phyloP scores from a whole-genome alignment of 2,888 invertebrate species.

The Vandiemenella viatica region DNA sequence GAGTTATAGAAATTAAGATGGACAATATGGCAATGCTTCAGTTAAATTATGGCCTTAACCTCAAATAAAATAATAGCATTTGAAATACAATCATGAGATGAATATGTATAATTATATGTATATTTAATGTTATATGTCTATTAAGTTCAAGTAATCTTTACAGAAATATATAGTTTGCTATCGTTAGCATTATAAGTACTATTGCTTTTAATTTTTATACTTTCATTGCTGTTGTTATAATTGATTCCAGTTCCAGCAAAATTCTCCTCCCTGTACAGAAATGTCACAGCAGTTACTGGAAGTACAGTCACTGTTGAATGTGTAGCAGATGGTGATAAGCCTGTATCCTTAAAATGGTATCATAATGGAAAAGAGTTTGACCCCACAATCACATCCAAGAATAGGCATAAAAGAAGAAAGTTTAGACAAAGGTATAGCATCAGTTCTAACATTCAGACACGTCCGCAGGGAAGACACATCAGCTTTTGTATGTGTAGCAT shows the following conservation, averaged over 20 bases:
- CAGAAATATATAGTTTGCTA: no score
- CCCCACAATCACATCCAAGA: slow-evolving; percentile 3
- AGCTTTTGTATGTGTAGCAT: slow-evolving; percentile 27
- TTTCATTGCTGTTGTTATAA: no score
- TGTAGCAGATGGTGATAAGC: slow-evolving; percentile 21
- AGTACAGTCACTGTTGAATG: slow-evolving; percentile 20
- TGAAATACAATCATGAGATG: no score
- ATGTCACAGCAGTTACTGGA: slow-evolving; percentile 19
- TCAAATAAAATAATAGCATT: no score
- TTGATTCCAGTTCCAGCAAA: slow-evolving; percentile 20
- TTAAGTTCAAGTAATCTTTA: no score
- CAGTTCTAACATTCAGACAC: slow-evolving; percentile 12
- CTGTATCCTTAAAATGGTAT: slow-evolving; percentile 21
- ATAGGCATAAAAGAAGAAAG: slow-evolving; percentile 4
- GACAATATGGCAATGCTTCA: no score
- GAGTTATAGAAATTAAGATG: no score
- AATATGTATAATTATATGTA: no score
- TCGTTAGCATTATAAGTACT: no score
- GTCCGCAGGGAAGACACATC: slow-evolving; percentile 13
- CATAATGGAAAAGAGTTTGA: slow-evolving; percentile 14
- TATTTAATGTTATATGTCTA: no score
- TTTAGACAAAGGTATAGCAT: slow-evolving; percentile 26
- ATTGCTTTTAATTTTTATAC: no score
- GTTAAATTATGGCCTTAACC: no score
- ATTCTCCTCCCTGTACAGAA: slow-evolving; percentile 18